These are phyloP conservation scores for Thecophora atra DNA, from an alignment of 2,888 invertebrate genomes.

Conservation along the genomic window DNA sequence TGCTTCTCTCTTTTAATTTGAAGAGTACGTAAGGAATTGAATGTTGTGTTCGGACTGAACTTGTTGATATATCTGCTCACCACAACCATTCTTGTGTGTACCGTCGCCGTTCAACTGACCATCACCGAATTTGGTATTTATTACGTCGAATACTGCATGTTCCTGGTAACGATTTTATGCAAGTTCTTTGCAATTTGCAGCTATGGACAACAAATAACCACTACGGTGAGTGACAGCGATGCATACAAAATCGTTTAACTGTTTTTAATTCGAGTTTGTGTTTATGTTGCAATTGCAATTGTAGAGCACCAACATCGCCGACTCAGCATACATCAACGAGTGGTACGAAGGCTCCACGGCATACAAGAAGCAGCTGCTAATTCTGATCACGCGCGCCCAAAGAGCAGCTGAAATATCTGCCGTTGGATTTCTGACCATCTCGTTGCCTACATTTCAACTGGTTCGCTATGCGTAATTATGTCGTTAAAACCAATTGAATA, in stretches of 20 bases:
- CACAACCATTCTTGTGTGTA: conserved; percentile 44
- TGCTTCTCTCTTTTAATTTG: conserved; percentile 25
- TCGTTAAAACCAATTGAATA: not conserved
- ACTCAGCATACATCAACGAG: conserved; percentile 50
- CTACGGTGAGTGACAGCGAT: conserved; percentile 40
- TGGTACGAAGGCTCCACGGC: conserved; percentile 52
- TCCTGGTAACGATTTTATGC: conserved; percentile 43
- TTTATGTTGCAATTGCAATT: not conserved
- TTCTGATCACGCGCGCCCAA: conserved; percentile 52
- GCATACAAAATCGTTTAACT: not conserved
- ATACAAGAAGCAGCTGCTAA: conserved; percentile 52
- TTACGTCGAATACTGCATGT: conserved; percentile 43
- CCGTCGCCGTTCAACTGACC: conserved; percentile 46
- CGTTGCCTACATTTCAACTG: conserved; percentile 52
- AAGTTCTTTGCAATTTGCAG: conserved; percentile 48
- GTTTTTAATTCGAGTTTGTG: not conserved
- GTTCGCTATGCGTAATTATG: conserved; percentile 31
- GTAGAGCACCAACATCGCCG: conserved; percentile 50
- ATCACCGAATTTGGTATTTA: conserved; percentile 45
- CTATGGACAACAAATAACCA: conserved; percentile 46
- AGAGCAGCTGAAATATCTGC: conserved; percentile 50
- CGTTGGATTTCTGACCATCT: conserved; percentile 51
- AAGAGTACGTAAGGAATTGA: conserved; percentile 46
- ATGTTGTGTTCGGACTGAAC: conserved; percentile 45
- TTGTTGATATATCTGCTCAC: conserved; percentile 45